These are phyloP conservation scores for Phaenicophaeus curvirostris DNA, from an alignment of 2,797 vertebrate species.

Conservation along the genomic window DNA sequence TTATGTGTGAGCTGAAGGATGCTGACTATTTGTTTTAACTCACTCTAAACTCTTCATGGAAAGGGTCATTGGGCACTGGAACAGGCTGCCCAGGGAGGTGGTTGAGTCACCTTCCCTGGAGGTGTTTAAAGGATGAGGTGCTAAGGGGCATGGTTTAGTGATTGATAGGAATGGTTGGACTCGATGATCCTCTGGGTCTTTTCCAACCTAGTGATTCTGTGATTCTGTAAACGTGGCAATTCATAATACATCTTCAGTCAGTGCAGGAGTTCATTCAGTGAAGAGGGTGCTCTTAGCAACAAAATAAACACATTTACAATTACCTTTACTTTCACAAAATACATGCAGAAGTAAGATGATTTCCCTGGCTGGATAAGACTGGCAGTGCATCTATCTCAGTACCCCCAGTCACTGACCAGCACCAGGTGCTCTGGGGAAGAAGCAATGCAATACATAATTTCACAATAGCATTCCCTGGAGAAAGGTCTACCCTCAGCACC, in stretches of 20 bases:
- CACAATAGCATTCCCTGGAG: neutral
- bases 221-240: neutral
- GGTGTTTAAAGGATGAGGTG: too few species aligned
- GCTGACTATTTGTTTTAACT: neutral
- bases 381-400: neutral
- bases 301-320: neutral
- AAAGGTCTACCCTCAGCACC: neutral
- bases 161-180: too few species aligned
- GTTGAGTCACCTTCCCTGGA: too few species aligned
- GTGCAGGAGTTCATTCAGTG: neutral
- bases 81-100: too few species aligned
- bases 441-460: neutral
- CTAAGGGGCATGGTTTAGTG: too few species aligned
- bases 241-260: neutral
- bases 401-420: neutral
- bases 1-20: neutral
- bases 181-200: too few species aligned
- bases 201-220: too few species aligned
- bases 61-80: too few species aligned
- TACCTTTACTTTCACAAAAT: neutral
- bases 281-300: neutral
- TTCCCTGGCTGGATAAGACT: neutral
- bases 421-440: neutral
- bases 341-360: neutral
- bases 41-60: neutral